Base-by-base conservation (phyloP, 2,797 vertebrate species). In the Sorex maritimensis region DNA sequence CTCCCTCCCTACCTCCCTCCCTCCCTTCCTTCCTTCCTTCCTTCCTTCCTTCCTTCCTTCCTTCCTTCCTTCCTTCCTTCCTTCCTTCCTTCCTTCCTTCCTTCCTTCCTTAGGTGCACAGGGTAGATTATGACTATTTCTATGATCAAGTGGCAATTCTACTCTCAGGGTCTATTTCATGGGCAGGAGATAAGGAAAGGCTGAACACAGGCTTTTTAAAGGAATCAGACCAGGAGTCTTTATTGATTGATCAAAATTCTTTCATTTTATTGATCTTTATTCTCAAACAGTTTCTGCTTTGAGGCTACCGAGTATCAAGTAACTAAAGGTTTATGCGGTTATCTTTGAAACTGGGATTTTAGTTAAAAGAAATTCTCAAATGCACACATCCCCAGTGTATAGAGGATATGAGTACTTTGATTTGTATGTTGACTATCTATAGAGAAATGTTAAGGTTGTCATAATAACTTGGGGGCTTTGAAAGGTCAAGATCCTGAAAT, bases 241-340 rank as follows among this genome's bases (percentile, higher is more conserved):
- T 72, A 79, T 41, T 92, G 81, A 90, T 38, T 34, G 71, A 85
- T 77, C 44, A 77, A 63, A 73, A 86, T 85, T 55, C 17, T 24
- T 13, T 44, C 52, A 73, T 34, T 72, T 87, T 86, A 90, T 67
- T 92, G 71, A 94, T 65, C 2, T 94, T 91, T 69, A 61, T 28
- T 94, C 63, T 85, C 24, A 77, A 80, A 84, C 19, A 82, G 19
- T 81, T 14, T 82, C 52, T 69, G 2, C 21, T 91, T 44, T 83
- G 73, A 78, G 83, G 58, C 28, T 55, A 15, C 55, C 91, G 81
- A 81, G 38, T 75, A 14, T 38, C 30, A 58, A 46, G 65, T 87
- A 89, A 80, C 26, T 69, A 63, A 63, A 81, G 1, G 11, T 77
- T 6, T 52, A 55, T 44, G 65, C 8, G 79, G 13, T 26, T 67